phyloP scores from a whole-genome alignment of 2,113 vertebrate genomes.

The Seriola rivoliana region DNA sequence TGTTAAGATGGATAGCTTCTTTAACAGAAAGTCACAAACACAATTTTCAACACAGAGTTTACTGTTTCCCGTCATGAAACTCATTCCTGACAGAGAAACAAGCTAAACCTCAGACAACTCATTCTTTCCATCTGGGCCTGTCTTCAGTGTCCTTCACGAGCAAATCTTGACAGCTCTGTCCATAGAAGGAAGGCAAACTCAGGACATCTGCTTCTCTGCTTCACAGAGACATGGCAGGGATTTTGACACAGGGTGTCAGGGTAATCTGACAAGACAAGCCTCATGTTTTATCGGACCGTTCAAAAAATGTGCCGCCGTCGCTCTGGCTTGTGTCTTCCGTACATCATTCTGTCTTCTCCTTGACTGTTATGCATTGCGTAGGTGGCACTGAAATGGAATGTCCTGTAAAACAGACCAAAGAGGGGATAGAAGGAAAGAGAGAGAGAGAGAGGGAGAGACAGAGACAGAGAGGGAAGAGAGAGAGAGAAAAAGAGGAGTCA shows the following conservation, averaged over 20 bases:
- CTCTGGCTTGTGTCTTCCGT: constrained; percentile 74
- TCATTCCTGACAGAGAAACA: constrained; percentile 27
- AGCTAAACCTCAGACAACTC: constrained; percentile 47
- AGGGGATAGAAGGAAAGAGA: constrained; percentile 48
- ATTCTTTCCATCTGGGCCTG: constrained; percentile 56
- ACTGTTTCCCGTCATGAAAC: constrained; percentile 34
- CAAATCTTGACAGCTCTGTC: constrained; percentile 85
- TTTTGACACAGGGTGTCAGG: constrained; percentile 81
- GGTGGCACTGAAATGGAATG: constrained; percentile 73
- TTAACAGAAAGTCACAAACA: constrained; percentile 1
- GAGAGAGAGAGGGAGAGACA: neutral
- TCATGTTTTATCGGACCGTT: constrained; percentile 82
- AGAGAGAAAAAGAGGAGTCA: constrained; percentile 68
- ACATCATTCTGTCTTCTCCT: constrained; percentile 80
- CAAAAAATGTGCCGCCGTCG: constrained; percentile 78
- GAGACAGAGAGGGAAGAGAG: neutral
- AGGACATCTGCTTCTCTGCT: constrained; percentile 81
- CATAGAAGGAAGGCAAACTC: constrained; percentile 83
- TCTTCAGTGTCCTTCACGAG: constrained; percentile 81
- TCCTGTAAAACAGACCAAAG: constrained; percentile 70
- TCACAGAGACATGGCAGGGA: constrained; percentile 73
- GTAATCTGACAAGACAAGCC: constrained; percentile 85
- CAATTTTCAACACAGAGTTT: constrained; percentile 25
- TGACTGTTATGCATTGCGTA: constrained; percentile 69
- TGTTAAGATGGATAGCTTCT: constrained; percentile 1